These are phyloP conservation scores for Sycophila sp. DNA, from an alignment of 1,140 invertebrate genomes.

Conservation along the genomic window DNA sequence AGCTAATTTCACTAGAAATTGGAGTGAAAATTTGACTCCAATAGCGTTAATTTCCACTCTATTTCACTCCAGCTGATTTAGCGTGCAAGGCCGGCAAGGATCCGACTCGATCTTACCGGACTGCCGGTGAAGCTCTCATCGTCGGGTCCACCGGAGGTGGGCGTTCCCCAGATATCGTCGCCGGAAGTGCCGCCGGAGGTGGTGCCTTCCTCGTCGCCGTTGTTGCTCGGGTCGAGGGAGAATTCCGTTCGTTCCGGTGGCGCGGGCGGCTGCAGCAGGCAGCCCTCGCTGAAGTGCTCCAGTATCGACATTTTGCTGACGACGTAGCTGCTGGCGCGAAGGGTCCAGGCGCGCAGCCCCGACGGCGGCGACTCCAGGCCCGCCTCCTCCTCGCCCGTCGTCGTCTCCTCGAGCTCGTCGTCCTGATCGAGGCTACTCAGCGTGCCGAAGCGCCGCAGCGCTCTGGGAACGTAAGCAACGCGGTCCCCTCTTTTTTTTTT, in stretches of 20 bases:
- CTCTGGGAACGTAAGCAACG: too few relatives aligned
- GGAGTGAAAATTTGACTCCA: too few relatives aligned
- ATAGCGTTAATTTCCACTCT: too few relatives aligned
- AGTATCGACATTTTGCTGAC: conserved; percentile 83
- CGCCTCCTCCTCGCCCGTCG: background rate
- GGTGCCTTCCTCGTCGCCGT: conserved; percentile 72
- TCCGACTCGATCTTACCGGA: conserved; percentile 53
- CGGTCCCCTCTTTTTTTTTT: too few relatives aligned
- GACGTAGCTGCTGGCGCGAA: conserved; percentile 79
- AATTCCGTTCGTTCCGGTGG: conserved; percentile 62
- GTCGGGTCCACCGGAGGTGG: conserved; percentile 82
- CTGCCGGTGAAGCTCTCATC: conserved; percentile 75
- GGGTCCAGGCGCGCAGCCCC: conserved; percentile 75
- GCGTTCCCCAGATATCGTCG: conserved; percentile 87
- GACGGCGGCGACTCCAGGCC: conserved; percentile 53
- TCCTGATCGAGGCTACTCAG: conserved; percentile 79
- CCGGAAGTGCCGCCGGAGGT: conserved; percentile 82
- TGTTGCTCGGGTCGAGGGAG: conserved; percentile 51
- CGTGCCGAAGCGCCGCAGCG: conserved; percentile 74
- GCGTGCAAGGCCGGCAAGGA: too few relatives aligned
- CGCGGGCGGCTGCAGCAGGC: conserved; percentile 58
- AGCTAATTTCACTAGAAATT: too few relatives aligned
- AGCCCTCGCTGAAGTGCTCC: conserved; percentile 70
- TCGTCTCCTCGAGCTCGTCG: conserved; percentile 62
- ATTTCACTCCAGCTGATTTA: too few relatives aligned